Conservation (phyloP, 1,140 invertebrate genomes). For the Ips nitidus region DNA sequence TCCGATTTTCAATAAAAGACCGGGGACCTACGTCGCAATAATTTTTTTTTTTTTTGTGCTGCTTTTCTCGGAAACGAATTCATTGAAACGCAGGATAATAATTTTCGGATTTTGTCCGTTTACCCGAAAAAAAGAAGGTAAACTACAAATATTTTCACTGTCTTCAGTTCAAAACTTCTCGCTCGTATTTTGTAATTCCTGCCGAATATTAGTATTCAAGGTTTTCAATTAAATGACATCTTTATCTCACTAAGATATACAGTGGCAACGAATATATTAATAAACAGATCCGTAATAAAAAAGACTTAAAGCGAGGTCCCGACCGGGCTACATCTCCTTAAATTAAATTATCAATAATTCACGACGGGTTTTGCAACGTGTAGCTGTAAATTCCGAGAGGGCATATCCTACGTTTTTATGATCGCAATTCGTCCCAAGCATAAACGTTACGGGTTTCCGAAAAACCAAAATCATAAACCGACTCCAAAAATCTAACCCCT, state of each 20-base stretch:
- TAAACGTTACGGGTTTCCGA: conserved; percentile 24
- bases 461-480: conserved; percentile 32
- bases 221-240: too few species aligned
- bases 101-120: too few species aligned
- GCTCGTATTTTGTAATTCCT: too few species aligned
- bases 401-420: conserved; percentile 31
- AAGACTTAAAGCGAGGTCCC: too few species aligned
- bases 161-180: too few species aligned
- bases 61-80: not conserved
- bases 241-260: too few species aligned
- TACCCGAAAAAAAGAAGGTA: too few species aligned
- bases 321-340: conserved; percentile 26
- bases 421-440: conserved; percentile 23
- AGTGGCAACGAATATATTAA: too few species aligned
- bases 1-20: conserved; percentile 19
- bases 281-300: too few species aligned
- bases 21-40: not conserved
- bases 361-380: conserved; percentile 27
- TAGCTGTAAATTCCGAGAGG: conserved; percentile 26
- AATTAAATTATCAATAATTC: conserved; percentile 35
- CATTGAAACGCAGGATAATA: too few species aligned
- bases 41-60: not conserved
- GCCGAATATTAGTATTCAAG: too few species aligned
- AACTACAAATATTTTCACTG: too few species aligned
- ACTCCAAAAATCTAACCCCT: not conserved